These are phyloP conservation scores for Scotopteryx bipunctaria DNA, from an alignment of 2,888 invertebrate species.

Conservation along the genomic window DNA sequence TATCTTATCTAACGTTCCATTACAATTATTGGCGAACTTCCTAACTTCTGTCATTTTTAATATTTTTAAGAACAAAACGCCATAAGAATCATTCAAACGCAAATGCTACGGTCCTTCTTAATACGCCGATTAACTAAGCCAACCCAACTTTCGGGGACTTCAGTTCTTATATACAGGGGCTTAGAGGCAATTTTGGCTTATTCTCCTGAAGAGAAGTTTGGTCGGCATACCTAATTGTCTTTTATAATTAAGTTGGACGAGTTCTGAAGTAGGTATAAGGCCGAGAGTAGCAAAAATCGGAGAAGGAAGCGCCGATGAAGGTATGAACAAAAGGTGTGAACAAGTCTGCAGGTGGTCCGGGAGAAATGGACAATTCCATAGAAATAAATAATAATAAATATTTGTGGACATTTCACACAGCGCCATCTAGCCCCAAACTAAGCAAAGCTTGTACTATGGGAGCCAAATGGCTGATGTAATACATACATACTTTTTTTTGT, in stretches of 20 bases:
- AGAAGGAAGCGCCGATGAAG: background rate
- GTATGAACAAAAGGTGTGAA: background rate
- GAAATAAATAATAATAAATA: too few species aligned
- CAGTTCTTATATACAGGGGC: constrained; percentile 20
- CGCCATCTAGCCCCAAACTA: too few species aligned
- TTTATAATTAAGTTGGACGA: constrained; percentile 59
- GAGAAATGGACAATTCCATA: too few species aligned
- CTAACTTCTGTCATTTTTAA: constrained; percentile 29
- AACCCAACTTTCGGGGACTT: constrained; percentile 21
- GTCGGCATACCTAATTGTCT: constrained; percentile 54
- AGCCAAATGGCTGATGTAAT: too few species aligned
- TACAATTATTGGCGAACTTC: constrained; percentile 10
- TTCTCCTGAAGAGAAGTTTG: constrained; percentile 25
- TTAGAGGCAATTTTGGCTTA: constrained; percentile 34
- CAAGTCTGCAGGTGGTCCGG: too few species aligned
- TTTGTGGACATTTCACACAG: too few species aligned
- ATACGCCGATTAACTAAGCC: constrained; percentile 47
- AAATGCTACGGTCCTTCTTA: constrained; percentile 47
- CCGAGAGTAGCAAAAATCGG: constrained; percentile 6
- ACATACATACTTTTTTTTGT: background rate
- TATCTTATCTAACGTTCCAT: constrained; percentile 18
- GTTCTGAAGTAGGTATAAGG: constrained; percentile 48
- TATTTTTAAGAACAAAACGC: constrained; percentile 27
- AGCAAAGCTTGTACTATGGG: too few species aligned
- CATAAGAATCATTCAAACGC: constrained; percentile 47